Evolutionary conservation across 2,797 vertebrate species (phyloP).

Genomic region (Erpetoichthys calabaricus): DNA sequence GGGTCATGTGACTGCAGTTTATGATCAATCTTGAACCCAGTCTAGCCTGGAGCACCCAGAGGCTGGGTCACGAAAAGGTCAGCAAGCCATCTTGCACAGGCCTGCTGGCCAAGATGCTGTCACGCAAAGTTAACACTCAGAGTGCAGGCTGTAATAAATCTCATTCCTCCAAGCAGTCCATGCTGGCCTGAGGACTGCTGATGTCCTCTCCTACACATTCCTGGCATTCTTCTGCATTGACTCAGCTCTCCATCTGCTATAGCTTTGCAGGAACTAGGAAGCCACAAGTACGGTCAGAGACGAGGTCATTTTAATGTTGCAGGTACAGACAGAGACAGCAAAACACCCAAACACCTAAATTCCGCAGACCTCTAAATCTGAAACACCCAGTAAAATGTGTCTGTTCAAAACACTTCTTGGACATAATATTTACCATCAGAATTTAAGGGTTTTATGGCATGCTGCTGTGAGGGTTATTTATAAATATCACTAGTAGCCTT

Average conservation of each 20-base stretch:
- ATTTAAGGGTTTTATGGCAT: no score
- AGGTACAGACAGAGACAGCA: no score
- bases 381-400: no score
- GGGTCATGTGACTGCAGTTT: slow-evolving; percentile 1
- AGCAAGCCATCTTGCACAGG: slow-evolving; percentile 9
- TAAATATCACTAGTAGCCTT: no score
- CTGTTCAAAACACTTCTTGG: no score
- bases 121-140: slow-evolving; percentile 17
- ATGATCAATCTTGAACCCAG: not conserved
- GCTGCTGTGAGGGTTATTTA: no score
- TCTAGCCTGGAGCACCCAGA: slow-evolving; percentile 6
- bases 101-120: slow-evolving; percentile 11
- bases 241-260: slow-evolving; percentile 33
- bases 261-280: no score
- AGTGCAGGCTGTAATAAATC: slow-evolving; percentile 36
- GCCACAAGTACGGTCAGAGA: no score
- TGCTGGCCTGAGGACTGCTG: slow-evolving; percentile 8
- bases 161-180: slow-evolving; percentile 21
- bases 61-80: slow-evolving; percentile 24
- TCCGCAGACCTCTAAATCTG: no score
- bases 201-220: slow-evolving; percentile 35
- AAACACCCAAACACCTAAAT: no score
- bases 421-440: no score
- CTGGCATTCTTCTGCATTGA: slow-evolving; percentile 43
- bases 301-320: no score